Base-by-base conservation (phyloP, 2,888 invertebrate species). In the Cosmia trapezina region DNA sequence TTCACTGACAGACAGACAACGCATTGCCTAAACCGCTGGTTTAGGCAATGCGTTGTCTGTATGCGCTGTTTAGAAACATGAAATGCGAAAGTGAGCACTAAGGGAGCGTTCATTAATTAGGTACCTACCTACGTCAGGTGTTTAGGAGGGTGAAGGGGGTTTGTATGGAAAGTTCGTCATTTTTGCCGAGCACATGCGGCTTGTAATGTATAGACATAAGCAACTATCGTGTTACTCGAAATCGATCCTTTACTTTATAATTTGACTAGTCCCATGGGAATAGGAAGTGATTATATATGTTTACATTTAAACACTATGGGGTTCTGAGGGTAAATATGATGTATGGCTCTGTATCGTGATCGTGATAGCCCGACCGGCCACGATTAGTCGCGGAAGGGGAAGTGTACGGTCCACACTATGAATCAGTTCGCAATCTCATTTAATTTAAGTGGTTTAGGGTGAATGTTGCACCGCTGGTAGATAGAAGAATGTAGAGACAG, bases 351-450 rank as follows among this genome's bases (percentile, higher is more conserved):
- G 68, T 85, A 66, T 79, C 81, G 78, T 83, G 81, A 76, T 75
- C 69, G 54, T 81, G 78, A 73, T 77, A 65, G 11, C 69, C 56
- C 73, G 79, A 66, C 70, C 66, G 64, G 51, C 56, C 43, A 28
- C 76, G 77, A 85, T 85, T 85, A 79, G 84, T 85, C 77, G 83
- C 74, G 81, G 74, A 65, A 60, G 75, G 84, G 85, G 83, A 68
- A 57, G 47, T 41, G 67, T 62, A 70, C 17, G 66, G 74, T 60
- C 74, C 68, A 73, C 54, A 69, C 70, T 54, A 72, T 81, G 81
- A 85, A 76, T 81, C 76, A 78, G 75, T 71, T 71, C 43, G 9
- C 41, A 75, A 70, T 68, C 57, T 69, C 66, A 75, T 78, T 78
- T 76, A 74, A 71, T 73, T 77, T 67, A 19, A 78, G 78, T 67